A percentile compares a stretch with the other conserved stretches of the same genome.
These are phyloP conservation scores for Hirtodrosophila confusa DNA, from an alignment of 2,888 invertebrate species.

Conservation along the genomic window DNA sequence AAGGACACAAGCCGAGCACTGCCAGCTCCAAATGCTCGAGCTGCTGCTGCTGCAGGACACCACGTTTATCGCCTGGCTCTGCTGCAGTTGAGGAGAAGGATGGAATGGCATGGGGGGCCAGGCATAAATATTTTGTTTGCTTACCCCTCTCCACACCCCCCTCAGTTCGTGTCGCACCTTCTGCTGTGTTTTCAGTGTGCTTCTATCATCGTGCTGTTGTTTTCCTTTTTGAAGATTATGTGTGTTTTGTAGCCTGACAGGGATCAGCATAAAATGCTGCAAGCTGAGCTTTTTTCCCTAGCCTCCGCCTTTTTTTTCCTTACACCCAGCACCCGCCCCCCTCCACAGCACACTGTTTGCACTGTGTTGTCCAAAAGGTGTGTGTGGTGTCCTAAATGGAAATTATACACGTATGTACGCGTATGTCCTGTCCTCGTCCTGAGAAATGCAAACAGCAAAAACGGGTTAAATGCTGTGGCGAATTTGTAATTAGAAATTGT, in stretches of 20 bases:
- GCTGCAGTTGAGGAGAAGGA: slow-evolving; percentile 7
- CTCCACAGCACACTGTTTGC: slow-evolving; percentile 37
- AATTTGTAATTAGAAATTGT: slow-evolving; percentile 83
- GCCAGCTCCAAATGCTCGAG: slow-evolving; percentile 22
- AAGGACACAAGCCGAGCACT: slow-evolving; percentile 22
- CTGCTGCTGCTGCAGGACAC: background rate
- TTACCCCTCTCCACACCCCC: slow-evolving; percentile 39
- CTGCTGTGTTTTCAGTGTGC: slow-evolving; percentile 26
- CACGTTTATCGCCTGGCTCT: slow-evolving; percentile 49
- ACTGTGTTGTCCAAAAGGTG: slow-evolving; percentile 53
- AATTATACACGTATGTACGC: slow-evolving; percentile 54
- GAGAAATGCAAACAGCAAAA: slow-evolving; percentile 64
- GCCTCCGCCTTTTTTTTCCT: slow-evolving; percentile 20
- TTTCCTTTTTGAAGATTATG: slow-evolving; percentile 84
- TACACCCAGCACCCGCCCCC: background rate
- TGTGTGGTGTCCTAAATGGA: slow-evolving; percentile 44
- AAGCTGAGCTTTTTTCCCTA: slow-evolving; percentile 80
- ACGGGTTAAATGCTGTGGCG: slow-evolving; percentile 80
- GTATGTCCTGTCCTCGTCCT: slow-evolving; percentile 34
- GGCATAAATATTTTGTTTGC: slow-evolving; percentile 78
- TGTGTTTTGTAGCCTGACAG: slow-evolving; percentile 84
- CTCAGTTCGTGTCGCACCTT: slow-evolving; percentile 13
- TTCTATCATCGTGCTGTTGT: slow-evolving; percentile 73
- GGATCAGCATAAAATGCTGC: slow-evolving; percentile 84
- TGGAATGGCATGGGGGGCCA: slow-evolving; percentile 8